These are phyloP conservation scores for Nemoura dubitans DNA, from an alignment of 2,888 invertebrate species.

Conservation along the genomic window DNA sequence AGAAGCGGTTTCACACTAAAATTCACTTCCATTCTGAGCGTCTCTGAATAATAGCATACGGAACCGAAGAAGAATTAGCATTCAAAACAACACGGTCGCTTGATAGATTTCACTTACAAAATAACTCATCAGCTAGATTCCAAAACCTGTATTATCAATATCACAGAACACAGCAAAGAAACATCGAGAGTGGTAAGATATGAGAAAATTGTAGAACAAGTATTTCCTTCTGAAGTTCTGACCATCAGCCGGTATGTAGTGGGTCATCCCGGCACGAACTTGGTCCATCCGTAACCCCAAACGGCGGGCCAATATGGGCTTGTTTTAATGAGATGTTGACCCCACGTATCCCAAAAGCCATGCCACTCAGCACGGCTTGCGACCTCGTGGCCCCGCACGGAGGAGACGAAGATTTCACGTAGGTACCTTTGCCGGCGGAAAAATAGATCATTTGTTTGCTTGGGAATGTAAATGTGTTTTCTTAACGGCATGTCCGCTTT, in stretches of 20 bases:
- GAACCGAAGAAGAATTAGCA: background rate
- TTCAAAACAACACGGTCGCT: background rate
- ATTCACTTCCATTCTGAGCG: constrained; percentile 1
- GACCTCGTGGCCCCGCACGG: background rate
- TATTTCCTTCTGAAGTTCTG: background rate
- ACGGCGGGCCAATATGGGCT: background rate
- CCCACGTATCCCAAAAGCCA: background rate
- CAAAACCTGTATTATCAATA: background rate
- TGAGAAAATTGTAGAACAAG: background rate
- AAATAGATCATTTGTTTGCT: constrained; percentile 12
- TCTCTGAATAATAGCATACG: background rate
- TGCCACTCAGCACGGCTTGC: background rate
- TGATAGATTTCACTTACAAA: background rate
- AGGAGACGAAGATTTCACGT: background rate
- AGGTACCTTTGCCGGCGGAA: background rate
- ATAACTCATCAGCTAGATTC: background rate
- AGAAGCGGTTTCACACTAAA: background rate
- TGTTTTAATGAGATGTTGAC: background rate
- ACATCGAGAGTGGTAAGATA: background rate
- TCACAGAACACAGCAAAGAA: background rate
- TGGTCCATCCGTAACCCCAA: background rate
- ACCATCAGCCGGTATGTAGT: background rate
- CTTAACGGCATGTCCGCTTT: background rate
- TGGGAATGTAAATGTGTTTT: background rate
- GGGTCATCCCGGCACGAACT: background rate